Conservation (phyloP, 2,113 vertebrate species). For the Micromys minutus region DNA sequence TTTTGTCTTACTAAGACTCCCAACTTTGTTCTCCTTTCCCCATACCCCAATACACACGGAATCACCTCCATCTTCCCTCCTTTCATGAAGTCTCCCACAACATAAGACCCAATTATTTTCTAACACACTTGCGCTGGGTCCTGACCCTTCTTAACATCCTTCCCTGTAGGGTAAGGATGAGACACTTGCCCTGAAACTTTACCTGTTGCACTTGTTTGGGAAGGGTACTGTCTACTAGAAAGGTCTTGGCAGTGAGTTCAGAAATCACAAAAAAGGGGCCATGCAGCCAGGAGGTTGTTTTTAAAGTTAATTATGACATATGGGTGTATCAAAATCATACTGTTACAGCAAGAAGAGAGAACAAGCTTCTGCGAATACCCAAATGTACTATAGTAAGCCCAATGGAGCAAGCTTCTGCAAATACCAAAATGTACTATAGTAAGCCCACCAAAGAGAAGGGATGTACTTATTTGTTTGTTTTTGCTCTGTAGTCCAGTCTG, state of each 20-base stretch:
- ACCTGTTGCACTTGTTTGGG: background rate
- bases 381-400: background rate
- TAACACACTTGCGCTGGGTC: background rate
- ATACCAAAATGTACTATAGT: background rate
- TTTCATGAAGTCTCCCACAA: background rate
- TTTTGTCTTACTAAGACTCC: background rate
- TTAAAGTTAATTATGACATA: slow-evolving; percentile 5
- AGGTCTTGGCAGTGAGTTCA: background rate
- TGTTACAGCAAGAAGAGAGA: background rate
- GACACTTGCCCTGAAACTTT: background rate
- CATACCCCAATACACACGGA: no score
- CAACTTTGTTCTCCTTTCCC: background rate
- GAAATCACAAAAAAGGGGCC: background rate
- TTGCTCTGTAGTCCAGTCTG: background rate
- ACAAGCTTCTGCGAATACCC: background rate
- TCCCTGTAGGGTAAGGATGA: background rate
- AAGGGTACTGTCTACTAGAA: background rate
- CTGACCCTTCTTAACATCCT: background rate
- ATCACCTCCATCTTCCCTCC: background rate
- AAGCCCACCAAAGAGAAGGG: background rate
- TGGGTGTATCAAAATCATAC: background rate
- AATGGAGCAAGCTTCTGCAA: background rate
- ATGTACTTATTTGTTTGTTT: background rate
- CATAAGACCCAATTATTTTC: background rate
- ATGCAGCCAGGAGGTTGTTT: background rate